Evolutionary conservation across 2,888 invertebrate species (phyloP), one percentile per base, ranked within the genome.

Genomic region (Acrobasis suavella): DNA sequence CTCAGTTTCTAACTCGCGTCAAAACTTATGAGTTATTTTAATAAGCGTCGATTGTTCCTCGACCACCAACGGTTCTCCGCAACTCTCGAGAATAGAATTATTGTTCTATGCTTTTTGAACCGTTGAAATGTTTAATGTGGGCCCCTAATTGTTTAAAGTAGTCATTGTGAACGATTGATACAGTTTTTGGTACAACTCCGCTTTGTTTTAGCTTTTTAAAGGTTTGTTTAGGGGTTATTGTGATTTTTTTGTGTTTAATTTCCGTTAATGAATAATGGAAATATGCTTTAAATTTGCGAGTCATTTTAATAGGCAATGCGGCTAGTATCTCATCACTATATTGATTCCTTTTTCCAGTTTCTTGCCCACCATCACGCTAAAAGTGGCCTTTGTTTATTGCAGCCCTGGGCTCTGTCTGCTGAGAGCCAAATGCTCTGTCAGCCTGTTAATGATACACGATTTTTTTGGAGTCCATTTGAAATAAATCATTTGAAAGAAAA

Each of bases 41-140:
- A 88, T 84, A 85, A 79, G 69, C 75, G 78, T 62, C 77, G 80
- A 85, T 88, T 88, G 86, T 89, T 86, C 77, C 5, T 32, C 69
- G 72, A 69, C 69, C 70, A 71, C 69, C 75, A 74, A 67, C 65
- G 72, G 73, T 72, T 75, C 72, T 67, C 72, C 64, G 77, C 73
- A 79, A 79, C 65, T 80, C 80, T 68, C 69, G 76, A 76, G 76
- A 82, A 82, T 74, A 74, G 76, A 77, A 75, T 80, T 76, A 82
- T 80, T 81, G 80, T 82, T 80, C 68, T 68, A 66, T 37, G 50
- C 65, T 68, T 58, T 69, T 66, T 50, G 56, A 66, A 62, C 51
- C 62, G 71, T 71, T 71, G 64, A 73, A 78, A 78, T 73, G 72
- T 68, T 71, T 69, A 65, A 72, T 69, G 69, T 60, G 9, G 32